These are phyloP conservation scores for Microtus pennsylvanicus DNA, from an alignment of 2,113 vertebrate genomes.

Conservation along the genomic window DNA sequence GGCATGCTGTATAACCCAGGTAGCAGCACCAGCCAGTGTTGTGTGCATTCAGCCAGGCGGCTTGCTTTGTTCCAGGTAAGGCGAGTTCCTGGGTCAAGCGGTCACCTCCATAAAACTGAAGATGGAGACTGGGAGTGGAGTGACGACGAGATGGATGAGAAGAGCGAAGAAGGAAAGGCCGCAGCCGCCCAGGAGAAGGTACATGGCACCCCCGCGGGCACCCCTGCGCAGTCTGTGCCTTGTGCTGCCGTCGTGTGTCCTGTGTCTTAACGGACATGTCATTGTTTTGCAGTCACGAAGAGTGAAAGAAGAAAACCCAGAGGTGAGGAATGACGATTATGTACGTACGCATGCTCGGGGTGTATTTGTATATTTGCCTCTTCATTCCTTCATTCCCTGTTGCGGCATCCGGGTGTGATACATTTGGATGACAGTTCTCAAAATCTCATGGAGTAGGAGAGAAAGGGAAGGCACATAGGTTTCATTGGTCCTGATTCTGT, in stretches of 20 bases:
- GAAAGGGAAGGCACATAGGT: neutral
- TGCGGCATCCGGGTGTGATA: neutral
- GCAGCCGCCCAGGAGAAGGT: constrained; percentile 96
- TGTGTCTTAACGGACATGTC: constrained; percentile 26
- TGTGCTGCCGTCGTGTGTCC: neutral
- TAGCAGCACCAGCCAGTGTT: neutral
- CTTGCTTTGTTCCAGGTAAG: constrained; percentile 90
- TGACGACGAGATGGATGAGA: constrained; percentile 97
- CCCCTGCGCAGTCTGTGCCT: neutral
- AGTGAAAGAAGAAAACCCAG: constrained; percentile 90
- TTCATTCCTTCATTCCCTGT: neutral
- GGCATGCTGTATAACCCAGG: neutral
- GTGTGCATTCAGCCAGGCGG: neutral
- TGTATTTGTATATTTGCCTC: neutral
- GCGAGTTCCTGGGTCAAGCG: constrained; percentile 97
- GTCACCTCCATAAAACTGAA: constrained; percentile 98
- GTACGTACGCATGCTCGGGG: neutral
- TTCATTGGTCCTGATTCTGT: neutral
- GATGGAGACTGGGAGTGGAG: constrained; percentile 99
- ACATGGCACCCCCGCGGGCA: neutral
- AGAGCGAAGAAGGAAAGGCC: constrained; percentile 95
- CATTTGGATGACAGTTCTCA: neutral
- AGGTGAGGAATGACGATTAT: constrained; percentile 83
- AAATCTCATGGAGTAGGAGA: neutral
- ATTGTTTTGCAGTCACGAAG: constrained; percentile 94